Conservation (phyloP, 2,113 vertebrate genomes). For the Sturnira hondurensis region DNA sequence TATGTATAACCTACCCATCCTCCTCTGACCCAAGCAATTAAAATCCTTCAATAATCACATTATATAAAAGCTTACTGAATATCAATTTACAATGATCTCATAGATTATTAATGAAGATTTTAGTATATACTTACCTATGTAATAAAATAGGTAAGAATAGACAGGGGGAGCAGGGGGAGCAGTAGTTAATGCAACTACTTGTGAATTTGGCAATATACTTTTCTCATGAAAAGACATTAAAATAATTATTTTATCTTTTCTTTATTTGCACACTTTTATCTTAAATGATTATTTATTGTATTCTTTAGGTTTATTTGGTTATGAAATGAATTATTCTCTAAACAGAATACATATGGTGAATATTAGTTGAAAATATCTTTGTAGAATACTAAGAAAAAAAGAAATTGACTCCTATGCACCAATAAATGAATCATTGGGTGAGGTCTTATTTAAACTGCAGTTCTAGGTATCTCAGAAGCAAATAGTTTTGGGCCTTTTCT, state of each 20-base stretch:
- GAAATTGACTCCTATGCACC: not conserved
- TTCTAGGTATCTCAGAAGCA: not conserved
- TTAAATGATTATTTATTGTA: not conserved
- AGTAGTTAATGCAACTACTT: not conserved
- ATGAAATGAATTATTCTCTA: not conserved
- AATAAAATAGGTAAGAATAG: too few relatives aligned
- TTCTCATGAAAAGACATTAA: not conserved
- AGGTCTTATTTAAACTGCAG: not conserved
- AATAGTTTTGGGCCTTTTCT: not conserved
- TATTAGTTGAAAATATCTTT: not conserved
- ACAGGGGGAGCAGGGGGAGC: too few relatives aligned
- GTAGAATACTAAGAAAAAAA: not conserved
- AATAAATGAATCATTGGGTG: not conserved
- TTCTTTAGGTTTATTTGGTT: not conserved
- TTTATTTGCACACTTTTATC: not conserved
- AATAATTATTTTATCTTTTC: not conserved
- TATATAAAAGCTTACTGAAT: not conserved
- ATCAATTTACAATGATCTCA: not conserved
- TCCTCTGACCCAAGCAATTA: slow-evolving; percentile 1
- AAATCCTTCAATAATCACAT: not conserved
- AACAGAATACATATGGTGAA: not conserved
- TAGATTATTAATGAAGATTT: not conserved
- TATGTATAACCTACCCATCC: not conserved
- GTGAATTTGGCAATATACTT: not conserved
- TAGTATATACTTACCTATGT: not conserved